Evolutionary conservation across 2,888 invertebrate genomes (phyloP).

Genomic region (Perdita meconis): DNA sequence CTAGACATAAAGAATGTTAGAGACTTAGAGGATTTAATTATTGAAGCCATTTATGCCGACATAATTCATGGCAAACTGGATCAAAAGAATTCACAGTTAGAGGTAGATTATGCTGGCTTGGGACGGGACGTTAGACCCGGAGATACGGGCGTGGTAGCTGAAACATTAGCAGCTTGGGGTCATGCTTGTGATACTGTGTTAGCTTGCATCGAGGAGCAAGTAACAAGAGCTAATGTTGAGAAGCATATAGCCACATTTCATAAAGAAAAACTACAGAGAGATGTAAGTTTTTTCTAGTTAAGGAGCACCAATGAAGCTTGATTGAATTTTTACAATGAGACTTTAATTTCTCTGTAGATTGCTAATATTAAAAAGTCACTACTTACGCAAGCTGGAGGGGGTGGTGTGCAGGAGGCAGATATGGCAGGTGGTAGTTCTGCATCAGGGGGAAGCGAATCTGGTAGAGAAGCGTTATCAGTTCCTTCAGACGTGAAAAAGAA

Average conservation of each 20-base stretch:
- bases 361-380: conserved; percentile 94
- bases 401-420: conserved; percentile 90
- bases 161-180: conserved; percentile 95
- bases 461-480: conserved; percentile 84
- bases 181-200: conserved; percentile 95
- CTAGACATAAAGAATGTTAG: conserved; percentile 96
- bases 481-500: conserved; percentile 85
- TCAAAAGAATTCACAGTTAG: conserved; percentile 96
- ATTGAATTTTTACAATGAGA: background rate
- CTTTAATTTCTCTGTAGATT: conserved; percentile 86
- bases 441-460: conserved; percentile 86
- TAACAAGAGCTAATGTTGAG: conserved; percentile 93
- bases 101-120: conserved; percentile 95
- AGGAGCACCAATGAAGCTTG: background rate
- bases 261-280: conserved; percentile 93
- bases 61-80: conserved; percentile 98
- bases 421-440: conserved; percentile 92
- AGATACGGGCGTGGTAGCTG: conserved; percentile 92
- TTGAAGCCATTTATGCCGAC: conserved; percentile 99
- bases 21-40: conserved; percentile 97
- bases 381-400: conserved; percentile 89
- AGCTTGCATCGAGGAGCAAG: conserved; percentile 95
- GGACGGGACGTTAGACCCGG: conserved; percentile 96
- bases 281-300: conserved; percentile 86
- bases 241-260: conserved; percentile 92